Base-by-base conservation (phyloP, 2,797 vertebrate genomes). In the Dromococcyx pavoninus region DNA sequence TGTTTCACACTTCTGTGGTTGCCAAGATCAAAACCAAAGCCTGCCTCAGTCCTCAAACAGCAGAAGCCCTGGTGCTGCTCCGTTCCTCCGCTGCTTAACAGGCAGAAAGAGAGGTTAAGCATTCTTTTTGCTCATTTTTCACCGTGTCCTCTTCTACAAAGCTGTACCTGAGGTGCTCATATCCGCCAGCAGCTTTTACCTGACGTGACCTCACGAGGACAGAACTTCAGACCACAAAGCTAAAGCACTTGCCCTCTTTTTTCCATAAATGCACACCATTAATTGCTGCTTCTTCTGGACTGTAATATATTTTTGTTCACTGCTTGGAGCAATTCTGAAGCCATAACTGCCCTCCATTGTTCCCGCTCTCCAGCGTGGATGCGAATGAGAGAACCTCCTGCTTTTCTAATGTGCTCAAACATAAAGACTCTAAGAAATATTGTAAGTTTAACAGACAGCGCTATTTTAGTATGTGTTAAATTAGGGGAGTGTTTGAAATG, bases 371-470 rank as follows among this genome's bases (percentile, higher is more conserved):
- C 58, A 25, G 53, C 11, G 1, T 7, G 7, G 28, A 24, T 0
- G 4, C 2, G 0, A 57, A 35, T 17, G 37, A 43, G 57, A 77
- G 83, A 79, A 79, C 33, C 71, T 32, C 25, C 73, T 32, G 86
- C 67, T 76, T 67, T 33, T 37, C 78, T 82, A 33, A 1, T 0
- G 7, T 24, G 71, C 71, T 89, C 61, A 18, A 57, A 70, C 65
- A 51, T 4, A 71, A 90, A 62, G 74, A 6, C 54, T 35, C 69
- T 4, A 56, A 80, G 82, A 61, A 69, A 48, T 14, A 25, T 3
- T 60, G 0, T 0, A 51, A 4, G 1, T 61, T 72, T 35, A 41
- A n/a, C 3, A 17, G 50, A 28, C 1, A 1, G 7, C 0, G 2
- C 48, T 89, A 56, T 51, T 92, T 89, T 25, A 62, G 64, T 9